Evolutionary conservation across 2,797 vertebrate species (phyloP).

Genomic region (Crenuchus spilurus): DNA sequence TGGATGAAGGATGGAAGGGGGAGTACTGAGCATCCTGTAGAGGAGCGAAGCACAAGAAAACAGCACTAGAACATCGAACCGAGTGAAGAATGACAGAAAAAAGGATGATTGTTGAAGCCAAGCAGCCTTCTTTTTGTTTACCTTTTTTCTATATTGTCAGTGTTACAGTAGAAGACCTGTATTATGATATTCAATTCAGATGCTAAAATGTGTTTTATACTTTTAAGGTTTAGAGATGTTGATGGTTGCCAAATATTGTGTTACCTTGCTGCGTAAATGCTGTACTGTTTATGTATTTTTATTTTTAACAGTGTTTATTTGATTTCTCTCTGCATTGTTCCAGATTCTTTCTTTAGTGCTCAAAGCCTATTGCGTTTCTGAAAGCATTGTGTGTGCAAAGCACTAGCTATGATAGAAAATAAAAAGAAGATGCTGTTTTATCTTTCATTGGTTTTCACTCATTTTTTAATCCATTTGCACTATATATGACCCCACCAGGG

Average conservation of each 20-base stretch:
- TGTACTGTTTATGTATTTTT: slow-evolving; percentile 49
- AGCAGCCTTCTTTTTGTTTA: slow-evolving; percentile 69
- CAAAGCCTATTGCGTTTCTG: slow-evolving; percentile 75
- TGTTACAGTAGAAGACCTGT: slow-evolving; percentile 67
- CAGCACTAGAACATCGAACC: slow-evolving; percentile 53
- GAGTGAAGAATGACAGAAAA: slow-evolving; percentile 59
- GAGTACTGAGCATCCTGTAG: not conserved
- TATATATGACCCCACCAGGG: no score
- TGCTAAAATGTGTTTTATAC: slow-evolving; percentile 70
- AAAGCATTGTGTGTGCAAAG: slow-evolving; percentile 69
- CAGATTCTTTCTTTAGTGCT: slow-evolving; percentile 72
- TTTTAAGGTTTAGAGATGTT: slow-evolving; percentile 73
- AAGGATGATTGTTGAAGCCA: slow-evolving; percentile 67
- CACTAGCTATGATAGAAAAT: slow-evolving; percentile 79
- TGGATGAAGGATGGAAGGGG: slow-evolving; percentile 10
- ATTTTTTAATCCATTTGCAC: not conserved
- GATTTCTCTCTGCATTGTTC: slow-evolving; percentile 65
- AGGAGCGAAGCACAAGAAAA: slow-evolving; percentile 52
- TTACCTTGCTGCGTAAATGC: slow-evolving; percentile 60
- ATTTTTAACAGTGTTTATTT: slow-evolving; percentile 39
- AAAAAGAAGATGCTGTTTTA: slow-evolving; percentile 72
- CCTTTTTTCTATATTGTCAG: slow-evolving; percentile 71
- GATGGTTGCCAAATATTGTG: slow-evolving; percentile 81
- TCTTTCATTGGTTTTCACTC: slow-evolving; percentile 29
- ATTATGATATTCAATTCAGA: slow-evolving; percentile 71